These are phyloP conservation scores for Rhinopithecus roxellana DNA, from an alignment of 2,113 vertebrate species.

Conservation along the genomic window DNA sequence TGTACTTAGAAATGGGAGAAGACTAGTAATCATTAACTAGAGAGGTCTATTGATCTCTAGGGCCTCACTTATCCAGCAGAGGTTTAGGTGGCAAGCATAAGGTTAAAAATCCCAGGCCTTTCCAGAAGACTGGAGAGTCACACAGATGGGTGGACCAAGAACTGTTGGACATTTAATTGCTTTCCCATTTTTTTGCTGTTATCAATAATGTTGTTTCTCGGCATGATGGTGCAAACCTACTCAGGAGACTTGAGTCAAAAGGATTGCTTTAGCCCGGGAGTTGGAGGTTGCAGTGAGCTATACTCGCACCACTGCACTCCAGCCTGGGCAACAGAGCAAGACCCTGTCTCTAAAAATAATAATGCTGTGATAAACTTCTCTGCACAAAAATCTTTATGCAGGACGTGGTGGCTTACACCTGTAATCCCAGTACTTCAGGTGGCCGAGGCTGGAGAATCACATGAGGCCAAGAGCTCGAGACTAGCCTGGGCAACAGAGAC, in stretches of 20 bases:
- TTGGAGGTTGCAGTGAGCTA: background rate
- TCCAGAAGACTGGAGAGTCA: conserved; percentile 20
- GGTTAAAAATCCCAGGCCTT: conserved; percentile 48
- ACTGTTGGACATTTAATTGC: conserved; percentile 22
- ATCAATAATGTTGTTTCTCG: background rate
- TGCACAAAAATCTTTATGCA: background rate
- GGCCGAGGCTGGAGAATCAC: no score
- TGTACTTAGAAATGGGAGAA: background rate
- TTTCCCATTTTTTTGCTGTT: conserved; percentile 44
- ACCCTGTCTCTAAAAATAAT: background rate
- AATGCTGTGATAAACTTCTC: background rate
- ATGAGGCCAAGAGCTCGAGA: no score
- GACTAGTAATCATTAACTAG: background rate
- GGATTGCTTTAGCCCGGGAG: background rate
- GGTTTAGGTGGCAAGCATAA: background rate
- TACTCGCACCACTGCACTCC: background rate
- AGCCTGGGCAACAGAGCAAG: background rate
- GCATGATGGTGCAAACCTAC: background rate
- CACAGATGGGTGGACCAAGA: background rate
- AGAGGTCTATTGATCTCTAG: background rate
- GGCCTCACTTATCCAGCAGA: background rate
- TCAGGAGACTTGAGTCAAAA: background rate
- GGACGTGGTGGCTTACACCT: no score
- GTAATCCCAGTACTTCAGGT: no score
- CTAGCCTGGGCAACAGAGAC: no score